Evolutionary conservation across 1,140 invertebrate genomes (phyloP).

Genomic region (Drosophila suzukii): DNA sequence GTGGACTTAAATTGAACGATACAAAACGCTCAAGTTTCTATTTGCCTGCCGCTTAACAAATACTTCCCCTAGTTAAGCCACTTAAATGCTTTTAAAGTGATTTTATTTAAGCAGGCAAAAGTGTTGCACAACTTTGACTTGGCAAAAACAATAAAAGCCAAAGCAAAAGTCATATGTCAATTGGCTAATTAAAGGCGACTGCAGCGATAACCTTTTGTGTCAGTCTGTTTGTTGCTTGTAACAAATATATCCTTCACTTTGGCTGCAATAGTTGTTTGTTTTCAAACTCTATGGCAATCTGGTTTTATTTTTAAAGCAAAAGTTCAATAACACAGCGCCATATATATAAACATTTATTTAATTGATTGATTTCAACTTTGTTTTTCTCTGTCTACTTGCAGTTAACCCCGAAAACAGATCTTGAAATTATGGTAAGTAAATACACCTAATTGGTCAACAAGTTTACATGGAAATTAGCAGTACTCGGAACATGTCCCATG

Average conservation of each 20-base stretch:
- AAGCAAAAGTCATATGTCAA: conserved; percentile 72
- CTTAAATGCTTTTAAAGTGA: conserved; percentile 24
- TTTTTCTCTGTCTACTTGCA: conserved; percentile 55
- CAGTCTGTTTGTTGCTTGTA: conserved; percentile 33
- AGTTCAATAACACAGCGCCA: conserved; percentile 56
- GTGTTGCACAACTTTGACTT: conserved; percentile 31
- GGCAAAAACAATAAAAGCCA: conserved; percentile 37
- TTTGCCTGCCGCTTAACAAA: conserved; percentile 19
- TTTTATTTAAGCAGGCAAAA: conserved; percentile 20
- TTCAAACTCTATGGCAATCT: conserved; percentile 29
- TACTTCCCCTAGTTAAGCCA: conserved; percentile 30
- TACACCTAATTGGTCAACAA: conserved; percentile 59
- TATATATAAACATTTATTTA: conserved; percentile 37
- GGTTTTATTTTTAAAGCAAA: conserved; percentile 19
- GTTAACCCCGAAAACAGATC: conserved; percentile 45
- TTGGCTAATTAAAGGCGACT: conserved; percentile 70
- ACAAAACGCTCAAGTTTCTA: conserved; percentile 35
- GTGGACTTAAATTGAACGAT: conserved; percentile 5
- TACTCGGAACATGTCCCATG: conserved; percentile 45
- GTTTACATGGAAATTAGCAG: conserved; percentile 71
- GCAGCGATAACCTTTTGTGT: conserved; percentile 71
- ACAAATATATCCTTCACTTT: conserved; percentile 53
- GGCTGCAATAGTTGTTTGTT: conserved; percentile 37
- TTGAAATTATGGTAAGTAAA: conserved; percentile 76
- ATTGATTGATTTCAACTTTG: conserved; percentile 22